Evolutionary conservation across 1,140 invertebrate species (phyloP), one percentile per base, ranked within the genome.

Genomic region (Drosophila teissieri): DNA sequence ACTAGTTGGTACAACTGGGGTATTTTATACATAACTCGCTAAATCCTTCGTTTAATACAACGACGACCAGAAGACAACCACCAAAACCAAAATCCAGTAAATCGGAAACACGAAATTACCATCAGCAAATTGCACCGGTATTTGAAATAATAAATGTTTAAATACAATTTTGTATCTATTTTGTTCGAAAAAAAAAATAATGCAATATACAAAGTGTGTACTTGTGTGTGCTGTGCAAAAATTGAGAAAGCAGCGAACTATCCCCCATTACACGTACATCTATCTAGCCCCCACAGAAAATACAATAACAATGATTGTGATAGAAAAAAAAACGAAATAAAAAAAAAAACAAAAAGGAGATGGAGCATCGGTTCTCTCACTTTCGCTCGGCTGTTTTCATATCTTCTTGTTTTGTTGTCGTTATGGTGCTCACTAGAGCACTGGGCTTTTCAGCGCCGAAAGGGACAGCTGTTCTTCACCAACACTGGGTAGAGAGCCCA

Each of bases 21-120:
- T 56, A 60, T 63, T 63, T 60, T 60, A 63, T 45, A 45, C 42
- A 45, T 56, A 63, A 63, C 61, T 60, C 61, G 53, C 34, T 51
- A 61, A 49, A 49, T 8, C 24, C 46, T 31, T 31, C 24, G 46
- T 49, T 49, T 24, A 62, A 62, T 12, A 58, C 49, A 61, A 55
- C 60, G 36, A 55, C n/a, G 39, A 27, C 37, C 53, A 63, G 34
- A 12, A 61, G 31, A 24, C 4, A 31, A 57, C 27, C 10, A n/a
- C 6, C 22, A 7, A 48, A 48, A 19, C 19, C 1, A 19, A 48
- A 15, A 34, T n/a, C 39, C 24, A 58, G 37, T 42, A 60, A 31
- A 58, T 58, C 54, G 53, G 36, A 34, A 45, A 19, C 22, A 34
- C 22, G 57, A 24, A 39, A 56, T 27, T 37, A 61, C 17, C 36